Base-by-base conservation (phyloP, 2,888 invertebrate genomes). In the Microctonus aethiopoides region DNA sequence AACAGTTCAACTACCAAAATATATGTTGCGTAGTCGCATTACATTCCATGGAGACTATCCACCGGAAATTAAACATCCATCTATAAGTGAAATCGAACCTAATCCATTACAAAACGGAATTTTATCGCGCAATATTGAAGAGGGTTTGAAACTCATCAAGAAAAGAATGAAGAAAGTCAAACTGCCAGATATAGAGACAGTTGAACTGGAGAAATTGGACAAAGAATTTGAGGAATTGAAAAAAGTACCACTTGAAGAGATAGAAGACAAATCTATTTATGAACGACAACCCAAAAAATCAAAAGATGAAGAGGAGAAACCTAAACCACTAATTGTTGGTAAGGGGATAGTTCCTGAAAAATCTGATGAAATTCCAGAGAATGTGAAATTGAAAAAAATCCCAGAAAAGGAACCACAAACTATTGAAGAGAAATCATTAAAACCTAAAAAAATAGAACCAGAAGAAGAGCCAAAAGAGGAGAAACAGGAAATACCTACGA, bases 1-100 rank as follows among this genome's bases (percentile, higher is more conserved):
- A 39, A 74, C 84, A 9, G 79, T 86, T 2, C 82, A 85, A 66
- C 85, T 93, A 67, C 93, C 92, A 0, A 92, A 92, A 83, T 88
- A 92, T 64, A 89, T 92, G 80, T 86, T 94, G 0, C 93, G 92
- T 80, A 94, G 94, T 82, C 89, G 92, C 75, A 92, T 94, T n/a
- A 89, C 87, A 52, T 89, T 89, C 76, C 84, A 88, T 1, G 87
- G 88, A 60, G 91, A 91, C 72, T 93, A 91, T 88, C 91, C 93
- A 13, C 90, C 93, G 3, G 86, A 88, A 71, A 84, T 88, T 46
- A 83, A 90, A 56, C 87, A 87, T 70, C 90, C 90, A 0, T 80
- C 87, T 29, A 80, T 92, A 3, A 88, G 87, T 2, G 83, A 87
- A 59, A 86, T 93, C 0, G 82, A 84, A 74, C 81, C 84, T 68